Evolutionary conservation across 2,888 invertebrate genomes (phyloP).

Genomic region (Melanargia galathea): DNA sequence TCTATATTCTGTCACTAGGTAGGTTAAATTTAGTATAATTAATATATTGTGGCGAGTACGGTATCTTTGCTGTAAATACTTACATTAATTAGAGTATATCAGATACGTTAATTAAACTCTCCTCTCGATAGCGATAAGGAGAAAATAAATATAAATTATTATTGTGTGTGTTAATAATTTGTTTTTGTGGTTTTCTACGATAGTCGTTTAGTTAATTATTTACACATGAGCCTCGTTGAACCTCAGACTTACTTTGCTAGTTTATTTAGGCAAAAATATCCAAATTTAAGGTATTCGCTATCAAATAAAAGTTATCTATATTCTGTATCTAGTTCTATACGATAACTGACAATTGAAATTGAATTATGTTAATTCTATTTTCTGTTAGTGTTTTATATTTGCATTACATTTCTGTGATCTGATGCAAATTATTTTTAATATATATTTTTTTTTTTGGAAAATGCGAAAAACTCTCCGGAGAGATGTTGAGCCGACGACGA

Average conservation of each 20-base stretch:
- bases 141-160: constrained; percentile 42
- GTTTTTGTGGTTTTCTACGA: constrained; percentile 8
- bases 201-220: too few species aligned
- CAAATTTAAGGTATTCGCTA: too few species aligned
- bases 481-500: constrained; percentile 69
- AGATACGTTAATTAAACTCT: constrained; percentile 50
- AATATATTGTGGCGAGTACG: constrained; percentile 37
- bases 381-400: too few species aligned
- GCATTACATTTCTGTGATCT: too few species aligned
- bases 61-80: constrained; percentile 53
- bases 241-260: too few species aligned
- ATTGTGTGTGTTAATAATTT: constrained; percentile 16
- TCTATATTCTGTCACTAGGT: constrained; percentile 56
- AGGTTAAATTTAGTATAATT: constrained; percentile 25
- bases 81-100: constrained; percentile 58
- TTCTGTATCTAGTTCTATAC: too few species aligned
- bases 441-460: constrained; percentile 26
- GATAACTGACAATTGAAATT: too few species aligned
- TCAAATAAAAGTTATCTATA: too few species aligned
- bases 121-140: constrained; percentile 31
- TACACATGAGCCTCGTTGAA: too few species aligned
- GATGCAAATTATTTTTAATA: background rate
- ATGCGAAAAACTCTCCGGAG: constrained; percentile 43
- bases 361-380: too few species aligned
- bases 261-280: background rate